Evolutionary conservation across 2,113 vertebrate genomes (phyloP).

Genomic region (Conger conger): DNA sequence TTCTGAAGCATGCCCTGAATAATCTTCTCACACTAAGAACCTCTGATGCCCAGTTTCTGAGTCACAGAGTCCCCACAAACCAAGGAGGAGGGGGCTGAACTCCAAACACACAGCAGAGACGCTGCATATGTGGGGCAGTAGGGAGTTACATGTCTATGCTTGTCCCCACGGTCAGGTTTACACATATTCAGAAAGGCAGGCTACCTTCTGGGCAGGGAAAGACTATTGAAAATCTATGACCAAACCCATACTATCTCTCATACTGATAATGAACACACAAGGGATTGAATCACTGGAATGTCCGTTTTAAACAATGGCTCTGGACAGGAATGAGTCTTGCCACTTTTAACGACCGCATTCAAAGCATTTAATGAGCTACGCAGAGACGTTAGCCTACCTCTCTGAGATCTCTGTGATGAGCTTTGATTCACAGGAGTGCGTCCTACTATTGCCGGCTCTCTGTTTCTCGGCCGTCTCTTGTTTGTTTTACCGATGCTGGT

Average conservation of each 20-base stretch:
- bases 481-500: conserved; percentile 48
- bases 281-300: not conserved
- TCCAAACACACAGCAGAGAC: not conserved
- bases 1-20: conserved; percentile 19
- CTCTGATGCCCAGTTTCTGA: not conserved
- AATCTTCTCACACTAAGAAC: conserved; percentile 4
- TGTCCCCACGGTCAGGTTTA: not conserved
- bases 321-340: not conserved
- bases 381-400: conserved; percentile 24
- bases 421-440: not conserved
- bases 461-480: conserved; percentile 43
- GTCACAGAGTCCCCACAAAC: too few species aligned
- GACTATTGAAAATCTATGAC: not conserved
- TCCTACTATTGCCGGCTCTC: not conserved
- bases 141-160: not conserved
- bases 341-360: not conserved
- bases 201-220: not conserved
- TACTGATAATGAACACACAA: not conserved
- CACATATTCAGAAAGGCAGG: not conserved
- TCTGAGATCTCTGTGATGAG: conserved; percentile 33
- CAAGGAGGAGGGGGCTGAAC: not conserved
- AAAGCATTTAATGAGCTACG: not conserved
- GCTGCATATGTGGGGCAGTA: not conserved
- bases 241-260: too few species aligned
- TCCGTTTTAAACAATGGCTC: not conserved